Evolutionary conservation across 2,113 vertebrate genomes (phyloP).

Genomic region (Calonectris borealis): DNA sequence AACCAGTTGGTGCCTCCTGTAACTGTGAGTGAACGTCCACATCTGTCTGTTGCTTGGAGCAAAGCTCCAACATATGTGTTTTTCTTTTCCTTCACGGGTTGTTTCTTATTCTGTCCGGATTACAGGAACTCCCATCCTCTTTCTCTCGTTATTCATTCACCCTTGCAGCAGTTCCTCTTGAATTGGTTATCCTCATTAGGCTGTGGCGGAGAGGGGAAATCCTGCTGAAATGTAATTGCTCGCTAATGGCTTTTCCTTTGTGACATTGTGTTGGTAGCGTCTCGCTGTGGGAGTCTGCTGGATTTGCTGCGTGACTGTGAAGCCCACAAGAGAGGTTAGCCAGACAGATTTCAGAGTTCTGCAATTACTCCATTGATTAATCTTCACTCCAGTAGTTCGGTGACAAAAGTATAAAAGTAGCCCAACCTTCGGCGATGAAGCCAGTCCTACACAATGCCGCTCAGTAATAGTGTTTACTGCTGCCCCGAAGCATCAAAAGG

Average conservation of each 20-base stretch:
- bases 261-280: neutral
- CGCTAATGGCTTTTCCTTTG: slow-evolving; percentile 60
- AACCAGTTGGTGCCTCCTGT: neutral
- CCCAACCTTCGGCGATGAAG: neutral
- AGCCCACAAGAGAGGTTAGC: neutral
- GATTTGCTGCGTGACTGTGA: neutral
- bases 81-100: neutral
- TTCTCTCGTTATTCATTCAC: slow-evolving; percentile 10
- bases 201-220: neutral
- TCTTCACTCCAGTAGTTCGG: neutral
- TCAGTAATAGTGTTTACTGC: neutral
- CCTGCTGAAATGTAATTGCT: slow-evolving; percentile 51
- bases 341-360: neutral
- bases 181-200: slow-evolving; percentile 43
- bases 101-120: neutral
- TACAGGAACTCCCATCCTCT: slow-evolving; percentile 26
- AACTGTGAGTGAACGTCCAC: neutral
- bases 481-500: slow-evolving; percentile 3
- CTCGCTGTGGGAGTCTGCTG: neutral
- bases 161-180: slow-evolving; percentile 7
- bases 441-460: neutral
- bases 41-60: neutral
- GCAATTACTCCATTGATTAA: slow-evolving; percentile 8
- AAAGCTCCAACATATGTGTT: neutral
- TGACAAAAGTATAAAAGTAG: slow-evolving; percentile 23